These are phyloP conservation scores for Cathartes aura DNA, from an alignment of 2,113 vertebrate genomes.

Conservation along the genomic window DNA sequence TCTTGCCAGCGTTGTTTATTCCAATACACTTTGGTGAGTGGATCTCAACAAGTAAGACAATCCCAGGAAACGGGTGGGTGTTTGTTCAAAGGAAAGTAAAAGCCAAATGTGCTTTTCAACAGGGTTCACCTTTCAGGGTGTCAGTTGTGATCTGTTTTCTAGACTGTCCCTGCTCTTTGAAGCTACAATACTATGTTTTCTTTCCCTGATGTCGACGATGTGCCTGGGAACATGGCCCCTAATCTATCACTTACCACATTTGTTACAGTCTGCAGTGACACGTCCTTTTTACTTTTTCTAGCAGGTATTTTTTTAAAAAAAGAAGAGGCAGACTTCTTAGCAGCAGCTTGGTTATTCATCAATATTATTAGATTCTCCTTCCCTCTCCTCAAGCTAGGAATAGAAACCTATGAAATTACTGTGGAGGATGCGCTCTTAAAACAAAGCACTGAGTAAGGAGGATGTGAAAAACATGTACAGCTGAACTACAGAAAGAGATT, in stretches of 20 bases:
- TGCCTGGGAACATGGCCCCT: background rate
- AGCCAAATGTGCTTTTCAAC: background rate
- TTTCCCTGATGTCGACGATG: background rate
- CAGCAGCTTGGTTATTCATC: conserved; percentile 54
- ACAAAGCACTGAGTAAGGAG: background rate
- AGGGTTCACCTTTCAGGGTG: background rate
- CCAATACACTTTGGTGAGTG: background rate
- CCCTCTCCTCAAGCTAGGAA: conserved; percentile 58
- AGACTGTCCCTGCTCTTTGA: background rate
- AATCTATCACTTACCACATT: background rate
- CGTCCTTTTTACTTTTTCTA: conserved; percentile 14
- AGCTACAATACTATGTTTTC: background rate
- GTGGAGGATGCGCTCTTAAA: conserved; percentile 40
- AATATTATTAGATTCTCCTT: conserved; percentile 54
- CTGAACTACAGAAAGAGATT: background rate
- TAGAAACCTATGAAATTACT: conserved; percentile 57
- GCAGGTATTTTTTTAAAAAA: conserved; percentile 53
- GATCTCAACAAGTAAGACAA: background rate
- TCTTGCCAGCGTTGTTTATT: background rate
- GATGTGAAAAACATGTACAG: background rate
- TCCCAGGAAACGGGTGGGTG: background rate
- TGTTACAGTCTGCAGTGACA: background rate
- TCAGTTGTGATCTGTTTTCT: background rate
- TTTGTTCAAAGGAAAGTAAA: conserved; percentile 39
- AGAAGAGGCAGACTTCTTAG: conserved; percentile 28